Conservation (phyloP, 2,888 invertebrate species). For the Tachina grossa region DNA sequence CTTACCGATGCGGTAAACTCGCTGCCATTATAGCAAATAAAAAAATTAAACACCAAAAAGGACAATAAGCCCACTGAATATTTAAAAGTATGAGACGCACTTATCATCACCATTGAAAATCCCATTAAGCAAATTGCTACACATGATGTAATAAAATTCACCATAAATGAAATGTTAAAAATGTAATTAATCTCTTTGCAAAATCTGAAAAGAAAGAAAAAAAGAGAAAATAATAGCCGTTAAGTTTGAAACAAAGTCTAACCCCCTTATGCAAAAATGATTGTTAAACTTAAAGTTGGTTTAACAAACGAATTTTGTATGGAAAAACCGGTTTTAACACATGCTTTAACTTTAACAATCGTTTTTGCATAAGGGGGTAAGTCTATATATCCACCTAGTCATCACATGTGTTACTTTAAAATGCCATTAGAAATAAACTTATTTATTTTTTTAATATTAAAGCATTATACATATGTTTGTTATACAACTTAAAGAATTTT, state of each 20-base stretch:
- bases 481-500: neutral
- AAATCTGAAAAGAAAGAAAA: constrained; percentile 61
- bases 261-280: too few relatives aligned
- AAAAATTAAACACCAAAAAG: constrained; percentile 76
- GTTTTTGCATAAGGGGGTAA: too few relatives aligned
- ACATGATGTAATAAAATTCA: constrained; percentile 77
- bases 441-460: too few relatives aligned
- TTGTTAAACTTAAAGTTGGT: too few relatives aligned
- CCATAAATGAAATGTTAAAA: constrained; percentile 76
- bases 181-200: constrained; percentile 75
- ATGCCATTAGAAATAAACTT: too few relatives aligned
- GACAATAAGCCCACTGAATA: constrained; percentile 75
- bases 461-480: too few relatives aligned
- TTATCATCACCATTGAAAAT: constrained; percentile 77
- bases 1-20: constrained; percentile 76
- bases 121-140: constrained; percentile 79
- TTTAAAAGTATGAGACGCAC: constrained; percentile 72
- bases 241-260: neutral
- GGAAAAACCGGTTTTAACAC: too few relatives aligned
- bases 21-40: constrained; percentile 78
- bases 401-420: too few relatives aligned
- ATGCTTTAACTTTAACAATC: too few relatives aligned
- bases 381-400: too few relatives aligned
- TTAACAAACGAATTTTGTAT: too few relatives aligned
- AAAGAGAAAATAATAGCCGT: neutral